Conservation (phyloP, 2,797 vertebrate species). For the Cynodonichthys magdalenae region DNA sequence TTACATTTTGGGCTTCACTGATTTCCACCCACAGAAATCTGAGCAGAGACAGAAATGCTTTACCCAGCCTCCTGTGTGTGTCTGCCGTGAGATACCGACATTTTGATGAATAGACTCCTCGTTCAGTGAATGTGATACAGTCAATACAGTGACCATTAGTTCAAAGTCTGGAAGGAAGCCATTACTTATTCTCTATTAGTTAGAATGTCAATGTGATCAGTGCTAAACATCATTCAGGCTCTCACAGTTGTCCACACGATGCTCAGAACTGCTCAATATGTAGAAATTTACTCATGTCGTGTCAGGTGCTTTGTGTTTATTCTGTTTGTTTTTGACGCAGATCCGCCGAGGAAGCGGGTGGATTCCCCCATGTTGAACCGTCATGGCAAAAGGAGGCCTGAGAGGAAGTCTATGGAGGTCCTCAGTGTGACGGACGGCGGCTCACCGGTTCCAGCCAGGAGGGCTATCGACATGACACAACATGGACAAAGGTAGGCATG, state of each 20-base stretch:
- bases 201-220: slow-evolving; percentile 51
- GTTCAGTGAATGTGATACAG: slow-evolving; percentile 56
- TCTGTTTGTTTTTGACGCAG: slow-evolving; percentile 36
- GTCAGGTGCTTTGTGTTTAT: slow-evolving; percentile 1
- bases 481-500: slow-evolving; percentile 91
- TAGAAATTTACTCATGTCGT: background rate
- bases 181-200: slow-evolving; percentile 64
- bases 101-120: slow-evolving; percentile 67
- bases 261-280: slow-evolving; percentile 3
- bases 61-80: slow-evolving; percentile 28
- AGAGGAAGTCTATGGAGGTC: slow-evolving; percentile 99
- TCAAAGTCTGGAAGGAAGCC: slow-evolving; percentile 59
- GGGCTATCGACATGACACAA: slow-evolving; percentile 94
- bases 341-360: slow-evolving; percentile 90
- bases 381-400: slow-evolving; percentile 95
- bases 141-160: slow-evolving; percentile 63
- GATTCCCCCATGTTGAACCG: slow-evolving; percentile 98
- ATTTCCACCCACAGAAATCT: slow-evolving; percentile 44
- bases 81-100: slow-evolving; percentile 31
- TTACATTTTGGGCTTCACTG: background rate
- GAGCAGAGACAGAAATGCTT: slow-evolving; percentile 28
- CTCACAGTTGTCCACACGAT: slow-evolving; percentile 3
- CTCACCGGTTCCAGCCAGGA: slow-evolving; percentile 93
- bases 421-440: slow-evolving; percentile 97
- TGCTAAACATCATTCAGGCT: slow-evolving; percentile 38